Percentiles rank a stretch among this genome's conserved stretches.
phyloP scores from a whole-genome alignment of 2,797 vertebrate genomes.

The Crocidura indochinensis region DNA sequence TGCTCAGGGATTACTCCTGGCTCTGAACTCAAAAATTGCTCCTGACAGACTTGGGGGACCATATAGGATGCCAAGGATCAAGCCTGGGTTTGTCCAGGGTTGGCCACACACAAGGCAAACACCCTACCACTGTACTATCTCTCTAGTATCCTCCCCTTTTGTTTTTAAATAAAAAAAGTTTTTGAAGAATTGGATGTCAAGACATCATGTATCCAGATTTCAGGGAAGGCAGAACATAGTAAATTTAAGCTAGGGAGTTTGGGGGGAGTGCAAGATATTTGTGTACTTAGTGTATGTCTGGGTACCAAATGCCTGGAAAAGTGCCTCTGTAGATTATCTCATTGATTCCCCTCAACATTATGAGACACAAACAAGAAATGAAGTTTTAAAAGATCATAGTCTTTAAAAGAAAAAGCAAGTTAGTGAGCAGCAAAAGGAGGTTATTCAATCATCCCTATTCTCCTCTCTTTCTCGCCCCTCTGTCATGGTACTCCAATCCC shows the following conservation, averaged over 20 bases:
- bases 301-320: background rate
- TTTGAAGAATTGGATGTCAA: background rate
- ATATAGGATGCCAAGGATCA: too few relatives aligned
- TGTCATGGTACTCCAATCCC: background rate
- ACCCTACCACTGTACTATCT: too few relatives aligned
- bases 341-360: background rate
- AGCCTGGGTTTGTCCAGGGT: too few relatives aligned
- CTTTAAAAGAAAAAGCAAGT: background rate
- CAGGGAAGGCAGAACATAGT: too few relatives aligned
- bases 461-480: background rate
- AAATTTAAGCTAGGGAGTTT: background rate
- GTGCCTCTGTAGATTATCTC: background rate
- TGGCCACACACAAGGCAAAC: too few relatives aligned
- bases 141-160: too few relatives aligned
- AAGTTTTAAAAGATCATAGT: background rate
- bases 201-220: background rate
- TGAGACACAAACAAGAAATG: background rate
- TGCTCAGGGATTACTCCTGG: too few relatives aligned
- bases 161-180: background rate
- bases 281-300: background rate
- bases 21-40: too few relatives aligned
- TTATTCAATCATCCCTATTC: too few relatives aligned
- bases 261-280: background rate
- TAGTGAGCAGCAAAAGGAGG: too few relatives aligned
- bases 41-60: too few relatives aligned